Evolutionary conservation across 2,888 invertebrate genomes (phyloP).

Genomic region (Orthosia gothica): DNA sequence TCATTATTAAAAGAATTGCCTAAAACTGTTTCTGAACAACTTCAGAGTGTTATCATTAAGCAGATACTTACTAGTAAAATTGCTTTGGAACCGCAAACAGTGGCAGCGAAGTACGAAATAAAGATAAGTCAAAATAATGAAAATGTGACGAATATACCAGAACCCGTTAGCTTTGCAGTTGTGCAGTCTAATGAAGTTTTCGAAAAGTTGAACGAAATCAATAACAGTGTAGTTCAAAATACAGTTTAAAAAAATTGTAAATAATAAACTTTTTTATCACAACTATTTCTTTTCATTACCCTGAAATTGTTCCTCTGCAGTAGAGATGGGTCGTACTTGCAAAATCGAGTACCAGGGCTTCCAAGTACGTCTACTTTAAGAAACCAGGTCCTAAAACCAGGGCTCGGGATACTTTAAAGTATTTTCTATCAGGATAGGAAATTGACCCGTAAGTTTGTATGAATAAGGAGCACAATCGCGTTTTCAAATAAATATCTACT

Average conservation of each 20-base stretch:
- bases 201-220: background rate
- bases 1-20: constrained; percentile 75
- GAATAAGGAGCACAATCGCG: too few relatives aligned
- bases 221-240: constrained; percentile 3
- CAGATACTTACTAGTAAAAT: constrained; percentile 60
- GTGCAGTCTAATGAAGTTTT: background rate
- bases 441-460: too few relatives aligned
- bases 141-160: background rate
- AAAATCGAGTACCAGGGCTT: too few relatives aligned
- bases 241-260: background rate
- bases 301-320: too few relatives aligned
- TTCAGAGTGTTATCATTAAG: constrained; percentile 75
- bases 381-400: too few relatives aligned
- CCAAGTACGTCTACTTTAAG: too few relatives aligned
- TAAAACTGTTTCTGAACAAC: constrained; percentile 65
- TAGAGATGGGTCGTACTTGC: too few relatives aligned
- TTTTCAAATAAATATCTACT: too few relatives aligned
- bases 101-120: background rate
- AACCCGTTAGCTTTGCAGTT: constrained; percentile 10
- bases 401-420: too few relatives aligned
- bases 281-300: too few relatives aligned
- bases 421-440: too few relatives aligned
- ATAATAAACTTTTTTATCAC: background rate
- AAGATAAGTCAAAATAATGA: background rate
- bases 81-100: constrained; percentile 5